Conservation (phyloP, 2,797 vertebrate species). For the Luscinia luscinia region DNA sequence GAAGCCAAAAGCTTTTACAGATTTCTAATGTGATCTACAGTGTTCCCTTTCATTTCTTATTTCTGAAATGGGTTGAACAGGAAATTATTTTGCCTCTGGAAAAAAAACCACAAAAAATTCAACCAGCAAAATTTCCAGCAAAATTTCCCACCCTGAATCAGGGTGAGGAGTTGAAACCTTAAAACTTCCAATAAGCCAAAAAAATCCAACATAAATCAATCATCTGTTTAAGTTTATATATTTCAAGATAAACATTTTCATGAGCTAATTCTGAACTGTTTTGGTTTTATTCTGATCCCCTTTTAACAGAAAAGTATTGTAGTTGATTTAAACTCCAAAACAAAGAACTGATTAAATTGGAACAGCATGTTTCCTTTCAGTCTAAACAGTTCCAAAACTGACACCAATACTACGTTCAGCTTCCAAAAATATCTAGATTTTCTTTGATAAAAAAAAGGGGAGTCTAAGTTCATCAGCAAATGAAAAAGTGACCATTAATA, state of each 20-base stretch:
- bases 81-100: constrained; percentile 9
- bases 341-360: not conserved
- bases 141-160: constrained; percentile 5
- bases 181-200: not conserved
- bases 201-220: not conserved
- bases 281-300: not conserved
- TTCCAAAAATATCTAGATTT: not conserved
- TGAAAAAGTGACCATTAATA: not conserved
- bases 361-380: not conserved
- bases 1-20: not conserved
- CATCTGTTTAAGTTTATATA: not conserved
- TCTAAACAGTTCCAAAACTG: not conserved
- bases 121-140: not conserved
- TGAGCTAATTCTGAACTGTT: not conserved
- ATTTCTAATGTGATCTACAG: not conserved
- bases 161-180: not conserved
- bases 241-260: constrained; percentile 1
- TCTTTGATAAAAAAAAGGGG: not conserved
- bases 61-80: constrained; percentile 1
- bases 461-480: not conserved
- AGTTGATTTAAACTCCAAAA: not conserved
- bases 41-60: not conserved
- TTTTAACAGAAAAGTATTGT: not conserved
- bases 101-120: not conserved
- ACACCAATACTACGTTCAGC: not conserved